phyloP scores from a whole-genome alignment of 2,113 vertebrate species.

The Neotoma lepida region DNA sequence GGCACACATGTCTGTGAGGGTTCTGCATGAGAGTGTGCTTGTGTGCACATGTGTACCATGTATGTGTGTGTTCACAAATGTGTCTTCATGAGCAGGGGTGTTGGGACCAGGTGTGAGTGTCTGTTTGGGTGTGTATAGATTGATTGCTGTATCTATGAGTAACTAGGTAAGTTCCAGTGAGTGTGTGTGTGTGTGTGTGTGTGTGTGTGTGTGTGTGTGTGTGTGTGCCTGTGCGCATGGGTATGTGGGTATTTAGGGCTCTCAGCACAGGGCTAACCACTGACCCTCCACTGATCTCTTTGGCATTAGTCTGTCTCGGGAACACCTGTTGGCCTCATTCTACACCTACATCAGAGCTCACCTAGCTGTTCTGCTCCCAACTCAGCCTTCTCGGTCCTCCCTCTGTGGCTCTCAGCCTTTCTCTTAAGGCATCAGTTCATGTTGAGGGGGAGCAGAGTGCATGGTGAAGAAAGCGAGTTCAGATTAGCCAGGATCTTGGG shows the following conservation, averaged over 20 bases:
- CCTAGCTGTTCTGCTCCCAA: neutral
- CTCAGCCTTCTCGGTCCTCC: neutral
- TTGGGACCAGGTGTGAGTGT: neutral
- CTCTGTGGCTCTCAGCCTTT: neutral
- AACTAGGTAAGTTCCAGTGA: neutral
- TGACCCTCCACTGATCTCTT: neutral
- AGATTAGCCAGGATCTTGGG: neutral
- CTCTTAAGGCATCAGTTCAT: neutral
- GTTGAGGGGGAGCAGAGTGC: neutral
- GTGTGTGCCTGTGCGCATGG: neutral
- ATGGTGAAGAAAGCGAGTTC: neutral
- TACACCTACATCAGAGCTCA: neutral
- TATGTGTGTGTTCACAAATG: neutral
- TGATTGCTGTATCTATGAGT: neutral
- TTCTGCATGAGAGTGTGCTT: neutral
- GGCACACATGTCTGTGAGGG: neutral
- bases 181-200: neutral
- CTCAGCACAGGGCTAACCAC: neutral
- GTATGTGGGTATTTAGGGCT: neutral
- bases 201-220: neutral
- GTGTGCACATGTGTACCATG: neutral
- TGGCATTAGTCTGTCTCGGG: neutral
- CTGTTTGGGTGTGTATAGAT: neutral
- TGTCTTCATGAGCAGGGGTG: neutral
- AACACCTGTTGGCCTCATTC: neutral